Percentiles rank a stretch among this genome's conserved stretches.
phyloP scores from a whole-genome alignment of 2,888 invertebrate genomes.

The Meteorus cinctellus region DNA sequence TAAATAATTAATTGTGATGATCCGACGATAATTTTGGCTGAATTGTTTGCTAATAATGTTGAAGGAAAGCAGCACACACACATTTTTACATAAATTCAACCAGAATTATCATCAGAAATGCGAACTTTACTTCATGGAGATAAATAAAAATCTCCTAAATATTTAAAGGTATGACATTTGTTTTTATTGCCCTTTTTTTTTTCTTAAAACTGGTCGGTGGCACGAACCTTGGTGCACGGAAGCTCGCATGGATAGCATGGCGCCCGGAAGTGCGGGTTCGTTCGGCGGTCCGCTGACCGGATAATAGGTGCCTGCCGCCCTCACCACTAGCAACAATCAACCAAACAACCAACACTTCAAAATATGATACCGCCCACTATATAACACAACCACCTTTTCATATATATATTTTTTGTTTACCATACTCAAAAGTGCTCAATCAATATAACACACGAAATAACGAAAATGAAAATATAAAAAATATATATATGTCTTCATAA shows the following conservation, averaged over 20 bases:
- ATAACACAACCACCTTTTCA: conserved; percentile 58
- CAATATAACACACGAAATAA: conserved; percentile 42
- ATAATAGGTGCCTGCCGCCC: conserved; percentile 94
- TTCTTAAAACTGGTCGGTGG: conserved; percentile 65
- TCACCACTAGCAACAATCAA: conserved; percentile 86
- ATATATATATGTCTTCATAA: not conserved
- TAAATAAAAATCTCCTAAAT: not conserved
- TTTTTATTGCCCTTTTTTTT: not conserved
- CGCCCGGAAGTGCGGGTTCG: conserved; percentile 76
- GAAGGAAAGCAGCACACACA: not conserved
- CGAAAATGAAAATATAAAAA: conserved; percentile 50
- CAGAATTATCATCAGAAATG: not conserved
- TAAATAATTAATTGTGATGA: conserved; percentile 16
- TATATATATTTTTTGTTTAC: conserved; percentile 30
- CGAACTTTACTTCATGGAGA: not conserved
- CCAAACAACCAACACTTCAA: conserved; percentile 74
- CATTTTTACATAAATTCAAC: not conserved
- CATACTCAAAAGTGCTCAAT: not conserved
- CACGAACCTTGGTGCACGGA: conserved; percentile 75
- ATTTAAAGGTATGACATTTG: conserved; percentile 46
- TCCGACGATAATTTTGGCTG: not conserved
- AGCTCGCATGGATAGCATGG: conserved; percentile 74
- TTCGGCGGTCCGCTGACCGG: conserved; percentile 83
- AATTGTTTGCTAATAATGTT: not conserved
- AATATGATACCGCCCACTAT: conserved; percentile 69